These are phyloP conservation scores for Todiramphus chloris DNA, from an alignment of 2,113 vertebrate species.

Conservation along the genomic window DNA sequence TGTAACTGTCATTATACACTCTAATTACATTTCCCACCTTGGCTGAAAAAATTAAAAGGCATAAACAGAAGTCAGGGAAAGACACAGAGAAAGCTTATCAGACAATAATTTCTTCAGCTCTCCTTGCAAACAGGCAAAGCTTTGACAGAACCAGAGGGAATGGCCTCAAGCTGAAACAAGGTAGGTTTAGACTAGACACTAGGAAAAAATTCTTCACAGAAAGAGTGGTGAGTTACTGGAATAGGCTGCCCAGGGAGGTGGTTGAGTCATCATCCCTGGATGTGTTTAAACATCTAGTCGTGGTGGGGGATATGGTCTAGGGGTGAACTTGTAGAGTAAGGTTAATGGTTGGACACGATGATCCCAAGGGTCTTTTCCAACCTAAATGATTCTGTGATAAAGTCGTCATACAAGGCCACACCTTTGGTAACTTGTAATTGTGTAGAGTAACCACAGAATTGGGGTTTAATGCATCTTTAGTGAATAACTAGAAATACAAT, in stretches of 20 bases:
- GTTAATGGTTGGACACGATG: too few species aligned
- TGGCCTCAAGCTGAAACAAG: too few species aligned
- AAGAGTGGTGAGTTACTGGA: too few species aligned
- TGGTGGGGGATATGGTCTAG: too few species aligned
- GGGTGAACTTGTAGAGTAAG: too few species aligned
- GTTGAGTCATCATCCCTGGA: too few species aligned
- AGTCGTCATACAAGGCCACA: not conserved
- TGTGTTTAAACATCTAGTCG: too few species aligned
- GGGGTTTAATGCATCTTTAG: not conserved
- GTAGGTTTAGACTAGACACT: too few species aligned
- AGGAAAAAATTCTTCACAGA: too few species aligned
- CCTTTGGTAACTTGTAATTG: not conserved
- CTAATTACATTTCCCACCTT: conserved; percentile 8
- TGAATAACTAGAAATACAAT: not conserved
- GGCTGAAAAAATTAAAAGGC: not conserved
- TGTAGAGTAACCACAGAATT: not conserved
- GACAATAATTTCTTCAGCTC: not conserved
- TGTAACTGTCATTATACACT: conserved; percentile 7
- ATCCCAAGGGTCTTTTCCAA: too few species aligned
- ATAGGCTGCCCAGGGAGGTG: too few species aligned
- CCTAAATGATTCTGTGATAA: too few species aligned
- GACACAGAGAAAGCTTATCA: not conserved
- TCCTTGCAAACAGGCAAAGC: not conserved
- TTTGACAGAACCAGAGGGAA: not conserved
- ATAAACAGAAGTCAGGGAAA: not conserved